Base-by-base conservation (phyloP, 2,888 invertebrate genomes). In the Bellardia pandia region DNA sequence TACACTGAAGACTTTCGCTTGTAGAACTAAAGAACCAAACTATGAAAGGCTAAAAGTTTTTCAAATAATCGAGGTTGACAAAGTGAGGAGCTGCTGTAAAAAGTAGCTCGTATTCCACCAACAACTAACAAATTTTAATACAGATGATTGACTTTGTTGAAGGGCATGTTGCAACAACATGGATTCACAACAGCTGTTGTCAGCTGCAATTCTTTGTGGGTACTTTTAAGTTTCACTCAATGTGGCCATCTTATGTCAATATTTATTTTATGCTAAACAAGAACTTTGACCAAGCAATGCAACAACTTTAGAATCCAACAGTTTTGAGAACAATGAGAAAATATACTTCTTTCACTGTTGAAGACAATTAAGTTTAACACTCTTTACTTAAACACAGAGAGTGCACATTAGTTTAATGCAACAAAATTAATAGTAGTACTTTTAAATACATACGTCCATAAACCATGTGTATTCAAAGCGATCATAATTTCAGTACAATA, bases 201-300 rank as follows among this genome's bases (percentile, higher is more conserved):
- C 80, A 80, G 80, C 66, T 86, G 78, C 53, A 62, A 33, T 75
- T 79, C 83, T 78, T 82, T 82, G 72, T 64, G 78, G 51, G 68
- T 51, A 79, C 64, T 79, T 79, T 82, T 11, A 68, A 84, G 76
- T 86, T 84, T 66, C 53, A 58, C 66, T 84, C 79, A 80, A 72
- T 84, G 81, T 80, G 84, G 85, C 85, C 82, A 86, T 86, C 80
- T 76, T 91, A 86, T 92, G 91, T 91, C 92, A 92, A 92, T 92
- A 91, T 92, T 92, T 92, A 89, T 89, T 91, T 92, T 92, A 90
- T 91, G 89, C 90, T 90, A 68, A 83, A 82, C 66, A 53, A 72
- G 78, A 86, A 86, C 79, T 86, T 80, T 48, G 14, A 72, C 76
- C 83, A 72, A 76, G 37, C 76, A 69, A 60, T 56, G 62, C 69